A percentile compares a stretch with the other conserved stretches of the same genome.
These are phyloP conservation scores for Nerophis lumbriciformis DNA, from an alignment of 2,113 vertebrate species.

Conservation along the genomic window DNA sequence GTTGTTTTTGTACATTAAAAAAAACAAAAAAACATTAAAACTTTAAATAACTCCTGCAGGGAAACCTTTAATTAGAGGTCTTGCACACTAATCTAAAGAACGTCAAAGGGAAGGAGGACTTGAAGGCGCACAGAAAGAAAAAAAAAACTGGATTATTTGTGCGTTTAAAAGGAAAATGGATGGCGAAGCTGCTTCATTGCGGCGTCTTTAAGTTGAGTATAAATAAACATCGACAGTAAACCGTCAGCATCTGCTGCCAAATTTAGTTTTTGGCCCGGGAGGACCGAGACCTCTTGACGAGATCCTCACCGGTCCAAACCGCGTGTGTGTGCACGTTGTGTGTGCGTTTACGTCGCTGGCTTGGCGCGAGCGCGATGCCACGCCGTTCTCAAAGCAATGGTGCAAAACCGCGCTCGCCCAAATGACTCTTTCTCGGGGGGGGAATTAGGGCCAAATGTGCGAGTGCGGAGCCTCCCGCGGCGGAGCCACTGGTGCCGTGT, in stretches of 20 bases:
- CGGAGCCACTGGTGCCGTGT: neutral
- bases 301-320: conserved; percentile 1
- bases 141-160: neutral
- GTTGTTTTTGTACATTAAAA: neutral
- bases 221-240: neutral
- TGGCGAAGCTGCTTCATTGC: neutral
- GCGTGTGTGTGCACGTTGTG: neutral
- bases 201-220: neutral
- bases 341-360: neutral
- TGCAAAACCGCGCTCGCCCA: neutral
- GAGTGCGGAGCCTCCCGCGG: neutral
- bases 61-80: neutral
- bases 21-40: neutral
- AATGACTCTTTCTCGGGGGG: neutral
- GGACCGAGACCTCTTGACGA: neutral
- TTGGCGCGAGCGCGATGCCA: neutral
- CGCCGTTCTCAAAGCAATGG: neutral
- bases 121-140: neutral
- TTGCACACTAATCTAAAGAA: neutral
- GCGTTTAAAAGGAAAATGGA: neutral
- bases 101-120: neutral
- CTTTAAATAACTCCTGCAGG: neutral
- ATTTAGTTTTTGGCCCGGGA: neutral
- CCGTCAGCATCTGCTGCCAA: neutral
- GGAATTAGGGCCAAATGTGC: neutral